Evolutionary conservation across 2,797 vertebrate species (phyloP), one percentile per base, ranked within the genome.

Genomic region (Salmo trutta): DNA sequence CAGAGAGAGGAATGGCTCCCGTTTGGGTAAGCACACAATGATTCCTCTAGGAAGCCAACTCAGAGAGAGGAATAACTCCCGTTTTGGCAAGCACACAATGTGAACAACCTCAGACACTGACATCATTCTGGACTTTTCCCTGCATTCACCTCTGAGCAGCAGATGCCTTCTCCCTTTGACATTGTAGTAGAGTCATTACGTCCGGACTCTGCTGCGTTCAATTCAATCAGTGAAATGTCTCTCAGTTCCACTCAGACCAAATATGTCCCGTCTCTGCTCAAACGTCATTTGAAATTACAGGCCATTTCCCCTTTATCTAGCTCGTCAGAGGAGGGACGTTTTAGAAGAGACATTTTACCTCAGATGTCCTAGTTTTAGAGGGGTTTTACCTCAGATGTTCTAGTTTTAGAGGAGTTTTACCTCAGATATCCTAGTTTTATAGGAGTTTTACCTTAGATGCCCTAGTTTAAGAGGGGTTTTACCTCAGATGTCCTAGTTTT

Each of bases 171-270:
- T 69, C 29, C 33, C 67, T 33, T 41, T 69, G 67, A 69, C 33
- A 69, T 69, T 69, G 16, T 8, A 41, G 16, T 8, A 41, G 19
- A 17, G 33, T 69, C 6, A 17, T 69, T 69, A 33, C 3, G 16
- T 3, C 31, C 27, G 4, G 67, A 33, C 29, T 69, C 31, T 31
- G 67, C 17, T n/a, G 5, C 0, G 33, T 41, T 69, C 19, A 69
- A 69, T 33, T 17, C 67, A 69, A 69, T 69, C 67, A 69, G 15
- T 33, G 29, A 69, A 33, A 69, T 69, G 16, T 69, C 67, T 69
- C 29, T 69, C 67, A 14, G 59, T 69, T 3, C 67, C 33, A 17
- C 17, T 69, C 17, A 33, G 67, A 41, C 16, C 33, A n/a, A 69
- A 19, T 19, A 69, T 33, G 29, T 69, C 29, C 67, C 29, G 31